Evolutionary conservation across 2,113 vertebrate genomes (phyloP).

Genomic region (Hypomesus transpacificus): DNA sequence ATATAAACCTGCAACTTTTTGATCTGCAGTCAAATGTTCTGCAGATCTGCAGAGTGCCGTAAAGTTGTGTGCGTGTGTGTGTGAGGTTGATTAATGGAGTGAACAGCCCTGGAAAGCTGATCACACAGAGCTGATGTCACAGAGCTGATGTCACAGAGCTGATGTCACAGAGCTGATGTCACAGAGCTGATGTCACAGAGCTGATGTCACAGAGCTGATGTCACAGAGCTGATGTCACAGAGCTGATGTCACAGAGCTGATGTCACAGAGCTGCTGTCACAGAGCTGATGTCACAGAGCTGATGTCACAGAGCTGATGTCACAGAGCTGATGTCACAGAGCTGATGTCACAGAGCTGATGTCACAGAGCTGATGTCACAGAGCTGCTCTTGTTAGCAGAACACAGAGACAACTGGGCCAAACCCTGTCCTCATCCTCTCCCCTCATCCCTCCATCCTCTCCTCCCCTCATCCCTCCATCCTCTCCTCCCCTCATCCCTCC

Average conservation of each 20-base stretch:
- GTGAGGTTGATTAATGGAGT: slow-evolving; percentile 36
- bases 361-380: slow-evolving; percentile 23
- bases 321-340: slow-evolving; percentile 46
- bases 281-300: slow-evolving; percentile 32
- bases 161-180: slow-evolving; percentile 31
- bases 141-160: slow-evolving; percentile 46
- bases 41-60: too few relatives aligned
- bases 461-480: too few relatives aligned
- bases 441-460: background rate
- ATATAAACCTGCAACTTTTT: too few relatives aligned
- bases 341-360: slow-evolving; percentile 30
- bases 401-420: slow-evolving; percentile 45
- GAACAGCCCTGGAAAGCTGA: slow-evolving; percentile 24
- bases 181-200: slow-evolving; percentile 28
- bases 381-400: slow-evolving; percentile 48
- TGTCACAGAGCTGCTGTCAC: slow-evolving; percentile 35
- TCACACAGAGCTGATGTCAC: slow-evolving; percentile 27
- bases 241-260: too few relatives aligned
- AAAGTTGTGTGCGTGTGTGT: background rate
- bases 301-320: slow-evolving; percentile 36
- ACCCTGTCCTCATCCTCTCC: background rate
- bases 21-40: too few relatives aligned
- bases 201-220: slow-evolving; percentile 43
- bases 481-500: background rate
- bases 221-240: slow-evolving; percentile 37